These are phyloP conservation scores for Thecophora atra DNA, from an alignment of 2,888 invertebrate species.

Conservation along the genomic window DNA sequence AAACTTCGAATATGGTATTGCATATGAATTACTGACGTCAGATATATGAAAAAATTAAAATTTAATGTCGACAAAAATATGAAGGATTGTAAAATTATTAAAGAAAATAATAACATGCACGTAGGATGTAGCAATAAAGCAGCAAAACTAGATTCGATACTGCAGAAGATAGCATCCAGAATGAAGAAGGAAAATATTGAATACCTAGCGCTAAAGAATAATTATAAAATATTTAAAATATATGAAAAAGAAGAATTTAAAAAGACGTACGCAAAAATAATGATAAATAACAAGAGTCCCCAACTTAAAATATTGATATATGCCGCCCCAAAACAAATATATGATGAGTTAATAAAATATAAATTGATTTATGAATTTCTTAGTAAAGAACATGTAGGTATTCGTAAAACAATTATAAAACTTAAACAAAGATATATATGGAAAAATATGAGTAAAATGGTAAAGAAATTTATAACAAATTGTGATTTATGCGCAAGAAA, in stretches of 20 bases:
- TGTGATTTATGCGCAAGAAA: too few relatives aligned
- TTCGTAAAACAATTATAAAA: neutral
- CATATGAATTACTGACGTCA: constrained; percentile 9
- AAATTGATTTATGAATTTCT: neutral
- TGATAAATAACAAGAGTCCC: neutral
- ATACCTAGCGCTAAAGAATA: neutral
- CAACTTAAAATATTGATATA: too few relatives aligned
- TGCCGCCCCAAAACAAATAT: neutral
- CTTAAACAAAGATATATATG: too few relatives aligned
- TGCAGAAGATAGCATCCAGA: neutral
- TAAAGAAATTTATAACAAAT: too few relatives aligned
- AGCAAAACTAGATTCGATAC: constrained; percentile 6
- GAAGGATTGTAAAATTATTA: neutral
- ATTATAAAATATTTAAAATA: neutral
- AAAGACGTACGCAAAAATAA: neutral
- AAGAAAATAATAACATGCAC: neutral
- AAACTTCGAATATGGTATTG: constrained; percentile 7
- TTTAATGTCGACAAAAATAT: neutral
- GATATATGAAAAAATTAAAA: neutral
- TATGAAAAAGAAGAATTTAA: neutral
- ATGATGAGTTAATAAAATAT: neutral
- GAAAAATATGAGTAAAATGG: too few relatives aligned
- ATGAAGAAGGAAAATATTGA: neutral
- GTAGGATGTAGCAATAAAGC: constrained; percentile 3
- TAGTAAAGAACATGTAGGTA: neutral